phyloP scores from a whole-genome alignment of 1,140 invertebrate genomes.

The Cephus cinctus region DNA sequence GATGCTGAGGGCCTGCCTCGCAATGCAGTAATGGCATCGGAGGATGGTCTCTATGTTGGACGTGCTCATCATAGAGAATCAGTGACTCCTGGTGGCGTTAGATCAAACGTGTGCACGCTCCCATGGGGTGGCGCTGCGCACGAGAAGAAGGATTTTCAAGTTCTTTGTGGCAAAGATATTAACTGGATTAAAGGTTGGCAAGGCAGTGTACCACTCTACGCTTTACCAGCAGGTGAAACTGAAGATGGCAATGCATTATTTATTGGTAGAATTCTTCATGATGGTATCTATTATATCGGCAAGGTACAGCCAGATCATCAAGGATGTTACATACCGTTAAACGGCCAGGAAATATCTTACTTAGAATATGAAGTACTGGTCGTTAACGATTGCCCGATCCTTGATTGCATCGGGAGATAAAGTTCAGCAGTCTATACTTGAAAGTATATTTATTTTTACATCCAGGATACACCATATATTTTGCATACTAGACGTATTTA shows the following conservation, averaged over 20 bases:
- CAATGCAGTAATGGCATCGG: conserved; percentile 29
- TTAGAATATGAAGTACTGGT: conserved; percentile 36
- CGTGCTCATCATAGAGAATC: conserved; percentile 32
- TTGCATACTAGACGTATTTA: too few species aligned
- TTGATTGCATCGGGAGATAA: conserved; percentile 39
- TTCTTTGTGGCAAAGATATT: conserved; percentile 31
- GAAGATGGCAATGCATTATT: conserved; percentile 40
- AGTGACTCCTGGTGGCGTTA: conserved; percentile 33
- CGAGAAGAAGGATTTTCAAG: conserved; percentile 36
- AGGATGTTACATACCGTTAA: conserved; percentile 35
- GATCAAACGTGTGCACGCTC: conserved; percentile 25
- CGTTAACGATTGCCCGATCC: conserved; percentile 22
- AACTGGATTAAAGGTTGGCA: conserved; percentile 35
- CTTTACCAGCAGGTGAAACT: conserved; percentile 38
- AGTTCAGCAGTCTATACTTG: too few species aligned
- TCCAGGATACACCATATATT: too few species aligned
- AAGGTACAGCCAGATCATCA: conserved; percentile 44
- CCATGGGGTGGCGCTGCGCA: conserved; percentile 32
- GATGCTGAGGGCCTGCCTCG: conserved; percentile 26
- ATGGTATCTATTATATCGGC: conserved; percentile 36
- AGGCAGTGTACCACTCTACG: conserved; percentile 37
- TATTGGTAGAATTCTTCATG: conserved; percentile 36
- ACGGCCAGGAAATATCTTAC: conserved; percentile 28
- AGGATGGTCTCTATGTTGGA: conserved; percentile 36
- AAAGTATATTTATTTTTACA: too few species aligned